A percentile compares a stretch with the other conserved stretches of the same genome.
These are phyloP conservation scores for Heteropelma amictum DNA, from an alignment of 2,888 invertebrate genomes.

Conservation along the genomic window DNA sequence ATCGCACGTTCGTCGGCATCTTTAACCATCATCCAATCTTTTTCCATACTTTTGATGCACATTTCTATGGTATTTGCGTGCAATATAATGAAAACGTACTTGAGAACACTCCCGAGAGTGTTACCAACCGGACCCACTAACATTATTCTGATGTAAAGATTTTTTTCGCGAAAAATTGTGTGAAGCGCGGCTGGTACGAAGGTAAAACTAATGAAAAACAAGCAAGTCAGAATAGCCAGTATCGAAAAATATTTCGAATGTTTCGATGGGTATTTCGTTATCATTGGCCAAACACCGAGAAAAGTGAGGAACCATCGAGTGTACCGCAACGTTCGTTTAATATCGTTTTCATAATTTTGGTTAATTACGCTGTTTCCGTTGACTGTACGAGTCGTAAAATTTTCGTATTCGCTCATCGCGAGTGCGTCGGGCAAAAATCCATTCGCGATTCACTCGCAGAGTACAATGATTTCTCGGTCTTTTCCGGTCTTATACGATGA, in stretches of 20 bases:
- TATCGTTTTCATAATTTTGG: constrained; percentile 16
- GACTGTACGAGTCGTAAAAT: not conserved
- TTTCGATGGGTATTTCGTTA: constrained; percentile 31
- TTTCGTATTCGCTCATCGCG: no score
- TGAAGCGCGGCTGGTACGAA: constrained; percentile 28
- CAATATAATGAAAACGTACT: constrained; percentile 27
- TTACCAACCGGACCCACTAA: constrained; percentile 29
- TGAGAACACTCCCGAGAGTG: constrained; percentile 14
- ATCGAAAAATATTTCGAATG: constrained; percentile 6
- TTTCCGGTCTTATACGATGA: no score
- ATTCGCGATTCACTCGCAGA: no score
- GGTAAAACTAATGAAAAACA: not conserved
- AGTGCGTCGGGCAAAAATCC: no score
- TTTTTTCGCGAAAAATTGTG: constrained; percentile 10
- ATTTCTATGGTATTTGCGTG: constrained; percentile 2
- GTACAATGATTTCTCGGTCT: no score
- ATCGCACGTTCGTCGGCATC: constrained; percentile 46
- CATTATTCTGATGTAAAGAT: constrained; percentile 3
- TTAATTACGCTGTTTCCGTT: not conserved
- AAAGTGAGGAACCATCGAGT: constrained; percentile 4
- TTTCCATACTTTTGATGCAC: constrained; percentile 31
- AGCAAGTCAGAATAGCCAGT: not conserved
- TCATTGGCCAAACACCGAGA: constrained; percentile 39
- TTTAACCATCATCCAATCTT: constrained; percentile 46
- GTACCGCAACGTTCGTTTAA: constrained; percentile 5